Base-by-base conservation (phyloP, 2,888 invertebrate species). In the Mimumesa dahlbomi region DNA sequence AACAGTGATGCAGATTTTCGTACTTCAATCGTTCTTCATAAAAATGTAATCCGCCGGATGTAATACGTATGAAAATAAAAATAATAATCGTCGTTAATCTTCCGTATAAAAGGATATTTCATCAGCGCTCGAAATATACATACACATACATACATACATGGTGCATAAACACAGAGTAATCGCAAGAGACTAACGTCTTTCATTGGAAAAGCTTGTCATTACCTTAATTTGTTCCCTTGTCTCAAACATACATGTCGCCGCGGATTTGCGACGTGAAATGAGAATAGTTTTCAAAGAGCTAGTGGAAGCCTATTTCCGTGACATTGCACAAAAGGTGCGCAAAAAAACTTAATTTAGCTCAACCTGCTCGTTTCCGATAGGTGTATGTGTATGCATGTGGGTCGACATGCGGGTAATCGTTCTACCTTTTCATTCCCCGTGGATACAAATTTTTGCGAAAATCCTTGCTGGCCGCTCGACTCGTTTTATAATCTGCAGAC, bases 291-390 rank as follows among this genome's bases (percentile, higher is more conserved):
- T 74, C 62, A 66, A 66, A 76, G 65, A 62, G 43, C 19, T 53
- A 22, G 48, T 13, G n/a, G 42, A 36, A 52, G 46, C 29, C 63
- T 66, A 73, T 66, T 50, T 52, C 54, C 59, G 50, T 57, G 70
- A 61, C 67, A 38, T 57, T 52, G 62, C 62, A 66, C 58, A 73
- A 68, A 63, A 31, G 25, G 53, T 14, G 1, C 16, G 14, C 22
- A 53, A 58, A 74, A 69, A 62, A 71, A 53, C 56, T 75, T 79
- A 65, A 79, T 78, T 79, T 73, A 76, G 45, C 57, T 57, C 57
- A 54, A 40, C 46, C 49, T 38, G 42, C 42, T 49, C 46, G 36
- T 58, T 73, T 38, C 34, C 48, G 40, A 54, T 65, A 59, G 31
- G 13, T 46, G 48, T 53, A 42, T 42, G 66, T 22, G 21, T 42